Conservation (phyloP, 2,888 invertebrate genomes). For the Protodeltote pygarga region DNA sequence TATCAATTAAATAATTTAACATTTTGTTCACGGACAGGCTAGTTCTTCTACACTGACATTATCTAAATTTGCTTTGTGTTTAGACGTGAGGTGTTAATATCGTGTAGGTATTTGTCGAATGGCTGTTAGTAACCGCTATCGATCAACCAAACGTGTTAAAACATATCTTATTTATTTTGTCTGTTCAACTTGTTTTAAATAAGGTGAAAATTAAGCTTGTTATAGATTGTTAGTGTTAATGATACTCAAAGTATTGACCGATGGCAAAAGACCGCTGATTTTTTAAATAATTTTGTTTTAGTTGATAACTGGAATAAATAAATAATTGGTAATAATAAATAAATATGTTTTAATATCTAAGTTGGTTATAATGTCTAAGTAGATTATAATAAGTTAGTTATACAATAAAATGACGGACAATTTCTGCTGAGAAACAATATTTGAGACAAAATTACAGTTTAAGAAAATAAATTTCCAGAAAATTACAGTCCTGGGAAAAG, state of each 20-base stretch:
- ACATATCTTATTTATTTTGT: constrained; percentile 12
- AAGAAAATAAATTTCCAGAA: constrained; percentile 7
- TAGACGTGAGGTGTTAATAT: constrained; percentile 40
- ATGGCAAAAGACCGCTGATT: no score
- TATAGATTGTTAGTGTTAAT: no score
- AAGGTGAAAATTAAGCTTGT: constrained; percentile 1
- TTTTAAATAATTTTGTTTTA: no score
- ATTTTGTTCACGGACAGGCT: constrained; percentile 23
- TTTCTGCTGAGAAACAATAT: no score
- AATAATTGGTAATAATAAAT: no score
- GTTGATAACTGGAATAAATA: no score
- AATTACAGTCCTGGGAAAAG: constrained; percentile 1
- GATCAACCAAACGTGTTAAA: constrained; percentile 24
- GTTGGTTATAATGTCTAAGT: no score
- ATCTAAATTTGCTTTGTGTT: constrained; percentile 41
- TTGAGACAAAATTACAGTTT: no score
- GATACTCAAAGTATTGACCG: no score
- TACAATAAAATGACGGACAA: no score
- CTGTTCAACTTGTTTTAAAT: constrained; percentile 10
- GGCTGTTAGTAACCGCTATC: constrained; percentile 22
- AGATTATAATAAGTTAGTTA: no score
- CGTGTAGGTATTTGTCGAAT: constrained; percentile 35
- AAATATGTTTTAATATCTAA: no score
- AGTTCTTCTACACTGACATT: constrained; percentile 31
- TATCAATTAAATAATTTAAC: constrained; percentile 42